phyloP scores from a whole-genome alignment of 1,140 invertebrate species.

The Physella acuta region DNA sequence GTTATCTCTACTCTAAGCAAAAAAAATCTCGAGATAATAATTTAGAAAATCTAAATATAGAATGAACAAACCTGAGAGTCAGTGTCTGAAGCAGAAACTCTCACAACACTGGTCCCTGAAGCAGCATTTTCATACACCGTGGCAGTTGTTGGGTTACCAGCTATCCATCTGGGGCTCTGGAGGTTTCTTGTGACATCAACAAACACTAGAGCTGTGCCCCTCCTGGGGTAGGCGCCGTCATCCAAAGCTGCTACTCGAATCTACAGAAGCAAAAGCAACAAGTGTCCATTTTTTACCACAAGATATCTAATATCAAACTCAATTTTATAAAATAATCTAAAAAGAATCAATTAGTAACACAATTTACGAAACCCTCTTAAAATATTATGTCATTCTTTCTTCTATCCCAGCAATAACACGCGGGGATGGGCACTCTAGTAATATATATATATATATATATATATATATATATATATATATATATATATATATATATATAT shows the following conservation, averaged over 20 bases:
- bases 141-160: neutral
- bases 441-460: too few relatives aligned
- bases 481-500: too few relatives aligned
- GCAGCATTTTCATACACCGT: constrained; percentile 33
- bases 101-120: constrained; percentile 26
- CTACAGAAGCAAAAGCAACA: too few relatives aligned
- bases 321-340: neutral
- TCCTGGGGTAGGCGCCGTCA: constrained; percentile 31
- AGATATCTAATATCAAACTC: neutral
- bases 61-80: constrained; percentile 25
- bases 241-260: constrained; percentile 39
- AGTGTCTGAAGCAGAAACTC: constrained; percentile 29
- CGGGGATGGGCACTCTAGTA: too few relatives aligned
- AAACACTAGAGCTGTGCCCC: constrained; percentile 34
- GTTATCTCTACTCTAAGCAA: too few relatives aligned
- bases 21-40: neutral
- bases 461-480: too few relatives aligned
- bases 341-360: too few relatives aligned
- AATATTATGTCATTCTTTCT: too few relatives aligned
- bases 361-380: too few relatives aligned
- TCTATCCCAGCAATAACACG: too few relatives aligned
- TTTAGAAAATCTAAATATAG: neutral
- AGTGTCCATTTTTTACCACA: too few relatives aligned
- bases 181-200: constrained; percentile 39
- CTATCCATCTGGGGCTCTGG: constrained; percentile 29